phyloP scores from a whole-genome alignment of 1,140 invertebrate species.

The Drosophila willistoni region DNA sequence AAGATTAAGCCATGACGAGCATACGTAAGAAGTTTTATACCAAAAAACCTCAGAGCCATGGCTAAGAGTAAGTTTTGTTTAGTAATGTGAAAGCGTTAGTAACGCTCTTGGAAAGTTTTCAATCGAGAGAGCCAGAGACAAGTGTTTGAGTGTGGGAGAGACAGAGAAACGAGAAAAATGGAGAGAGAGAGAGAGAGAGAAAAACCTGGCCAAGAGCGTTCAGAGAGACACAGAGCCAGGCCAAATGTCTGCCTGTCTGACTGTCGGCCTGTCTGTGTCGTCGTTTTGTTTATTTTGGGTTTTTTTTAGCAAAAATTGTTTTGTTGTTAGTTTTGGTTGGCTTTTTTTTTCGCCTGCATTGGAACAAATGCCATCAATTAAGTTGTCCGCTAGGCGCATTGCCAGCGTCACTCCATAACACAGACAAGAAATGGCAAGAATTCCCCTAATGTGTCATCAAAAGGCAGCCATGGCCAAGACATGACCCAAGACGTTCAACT shows the following conservation, averaged over 20 bases:
- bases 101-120: conserved; percentile 72
- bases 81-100: conserved; percentile 62
- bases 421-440: conserved; percentile 13
- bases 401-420: conserved; percentile 41
- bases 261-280: too few relatives aligned
- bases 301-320: conserved; percentile 8
- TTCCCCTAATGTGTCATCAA: not conserved
- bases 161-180: not conserved
- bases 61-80: conserved; percentile 18
- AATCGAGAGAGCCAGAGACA: not conserved
- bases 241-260: not conserved
- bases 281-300: conserved; percentile 25
- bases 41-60: conserved; percentile 33
- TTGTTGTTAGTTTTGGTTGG: conserved; percentile 21
- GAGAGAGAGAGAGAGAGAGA: not conserved
- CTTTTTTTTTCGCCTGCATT: conserved; percentile 51
- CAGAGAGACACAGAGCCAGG: conserved; percentile 3
- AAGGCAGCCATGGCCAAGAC: not conserved
- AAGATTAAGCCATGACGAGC: conserved; percentile 83
- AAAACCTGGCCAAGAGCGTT: not conserved
- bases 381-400: conserved; percentile 58
- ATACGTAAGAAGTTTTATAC: conserved; percentile 83
- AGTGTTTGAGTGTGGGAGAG: not conserved
- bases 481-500: conserved; percentile 6
- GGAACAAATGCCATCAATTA: conserved; percentile 63